Base-by-base conservation (phyloP, 2,888 invertebrate species). In the Eupithecia subumbrata region DNA sequence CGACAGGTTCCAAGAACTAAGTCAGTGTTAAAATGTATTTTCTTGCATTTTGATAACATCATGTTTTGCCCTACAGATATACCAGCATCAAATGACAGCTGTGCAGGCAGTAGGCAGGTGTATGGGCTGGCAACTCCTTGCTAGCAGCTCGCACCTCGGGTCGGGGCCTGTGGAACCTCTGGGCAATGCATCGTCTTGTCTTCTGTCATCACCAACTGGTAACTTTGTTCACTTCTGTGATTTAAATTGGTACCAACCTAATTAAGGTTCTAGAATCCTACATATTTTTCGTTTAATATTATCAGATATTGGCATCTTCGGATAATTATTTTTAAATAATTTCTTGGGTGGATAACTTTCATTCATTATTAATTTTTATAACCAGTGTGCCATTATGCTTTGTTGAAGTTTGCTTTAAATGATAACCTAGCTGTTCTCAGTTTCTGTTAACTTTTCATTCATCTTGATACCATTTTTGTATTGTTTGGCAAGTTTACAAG, bases 111-210 rank as follows among this genome's bases (percentile, higher is more conserved):
- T 99, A 78, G 98, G 98, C 0, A 98, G 98, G 83, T 97, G 98
- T 84, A 98, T 99, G 98, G 99, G 99, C 14, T 99, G 99, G 99
- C 98, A 98, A 85, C 97, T 98, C 74, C 94, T 99, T 71, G 98
- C 98, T 9, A 98, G 98, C 86, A 98, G 98, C 85, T 96, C 97
- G 72, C 98, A 98, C 89, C 95, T 99, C 77, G 98, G 98, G 30
- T 96, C 98, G 16, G 99, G 99, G 0, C 97, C 98, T 48, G 98
- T 99, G 0, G 99, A 99, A 88, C 97, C 98, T 0, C 94, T 98
- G 14, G 99, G 98, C 18, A 99, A 98, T 90, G 98, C 99, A 0
- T 98, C 98, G 75, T 98, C 98, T 5, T 98, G 98, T 87, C 96
- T 99, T 71, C 93, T 99, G 69, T 98, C 98, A 0, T 99, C 99